phyloP scores from a whole-genome alignment of 2,113 vertebrate species.

The Chlamydotis undulata region DNA sequence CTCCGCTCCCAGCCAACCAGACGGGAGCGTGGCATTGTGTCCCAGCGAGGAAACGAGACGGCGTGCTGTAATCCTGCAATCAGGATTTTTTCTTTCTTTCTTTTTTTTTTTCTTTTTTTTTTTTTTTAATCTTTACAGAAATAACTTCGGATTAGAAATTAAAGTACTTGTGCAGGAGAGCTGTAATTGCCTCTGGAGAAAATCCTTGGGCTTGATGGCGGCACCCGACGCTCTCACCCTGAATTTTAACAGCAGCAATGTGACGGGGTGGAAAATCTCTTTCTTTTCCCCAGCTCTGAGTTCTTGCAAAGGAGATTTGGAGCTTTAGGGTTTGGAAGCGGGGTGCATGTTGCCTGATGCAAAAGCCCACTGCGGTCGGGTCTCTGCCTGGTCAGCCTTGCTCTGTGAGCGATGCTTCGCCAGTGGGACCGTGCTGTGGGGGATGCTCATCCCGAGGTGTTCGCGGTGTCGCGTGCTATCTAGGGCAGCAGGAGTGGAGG shows the following conservation, averaged over 20 bases:
- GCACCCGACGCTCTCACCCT: not conserved
- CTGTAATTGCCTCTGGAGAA: constrained; percentile 21
- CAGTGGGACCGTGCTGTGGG: not conserved
- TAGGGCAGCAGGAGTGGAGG: not conserved
- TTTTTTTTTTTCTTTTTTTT: not conserved
- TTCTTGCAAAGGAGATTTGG: not conserved
- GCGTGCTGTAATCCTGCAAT: not conserved
- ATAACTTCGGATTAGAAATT: constrained; percentile 32
- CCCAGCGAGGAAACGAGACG: not conserved
- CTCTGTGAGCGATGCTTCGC: not conserved
- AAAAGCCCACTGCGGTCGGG: accelerated
- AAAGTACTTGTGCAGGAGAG: not conserved
- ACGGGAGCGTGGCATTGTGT: not conserved
- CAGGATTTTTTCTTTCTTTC: not conserved
- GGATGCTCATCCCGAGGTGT: not conserved
- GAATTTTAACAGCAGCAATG: not conserved
- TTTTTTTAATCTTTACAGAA: constrained; percentile 22
- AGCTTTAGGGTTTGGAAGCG: not conserved
- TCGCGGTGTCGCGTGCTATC: accelerated
- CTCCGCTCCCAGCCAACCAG: not conserved
- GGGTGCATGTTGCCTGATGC: not conserved
- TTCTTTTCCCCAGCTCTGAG: not conserved
- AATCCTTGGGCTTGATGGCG: not conserved
- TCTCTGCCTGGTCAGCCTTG: not conserved
- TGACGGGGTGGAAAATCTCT: not conserved